Conservation (phyloP, 1,140 invertebrate genomes). For the Nymphalis io region DNA sequence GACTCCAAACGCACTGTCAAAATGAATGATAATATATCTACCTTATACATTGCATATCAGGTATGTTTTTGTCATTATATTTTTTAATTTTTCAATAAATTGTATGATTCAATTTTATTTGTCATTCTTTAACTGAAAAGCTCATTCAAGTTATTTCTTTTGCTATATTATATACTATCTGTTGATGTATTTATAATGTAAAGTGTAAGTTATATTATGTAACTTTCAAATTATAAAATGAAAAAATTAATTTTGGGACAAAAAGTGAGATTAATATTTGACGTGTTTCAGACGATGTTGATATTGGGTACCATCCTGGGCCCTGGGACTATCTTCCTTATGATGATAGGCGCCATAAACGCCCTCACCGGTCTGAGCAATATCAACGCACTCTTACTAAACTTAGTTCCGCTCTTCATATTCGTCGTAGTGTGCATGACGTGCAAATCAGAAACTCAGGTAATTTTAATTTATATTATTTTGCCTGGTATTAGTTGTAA, state of each 20-base stretch:
- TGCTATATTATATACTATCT: too few relatives aligned
- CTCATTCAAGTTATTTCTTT: too few relatives aligned
- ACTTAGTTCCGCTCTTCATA: constrained; percentile 89
- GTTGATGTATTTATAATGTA: too few relatives aligned
- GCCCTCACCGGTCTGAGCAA: constrained; percentile 93
- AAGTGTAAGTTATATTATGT: too few relatives aligned
- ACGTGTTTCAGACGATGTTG: constrained; percentile 83
- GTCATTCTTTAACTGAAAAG: too few relatives aligned
- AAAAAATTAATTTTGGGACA: not conserved
- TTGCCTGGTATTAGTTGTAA: too few relatives aligned
- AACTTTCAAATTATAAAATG: not conserved
- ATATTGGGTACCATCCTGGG: constrained; percentile 94
- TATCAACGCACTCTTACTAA: constrained; percentile 91
- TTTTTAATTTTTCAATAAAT: not conserved
- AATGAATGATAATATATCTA: constrained; percentile 97
- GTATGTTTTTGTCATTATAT: constrained; percentile 57
- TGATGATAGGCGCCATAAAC: constrained; percentile 97
- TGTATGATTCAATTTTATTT: too few relatives aligned
- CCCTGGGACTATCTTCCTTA: constrained; percentile 95
- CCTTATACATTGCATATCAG: constrained; percentile 96
- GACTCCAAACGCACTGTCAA: constrained; percentile 94
- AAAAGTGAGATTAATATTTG: not conserved
- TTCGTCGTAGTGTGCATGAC: constrained; percentile 96
- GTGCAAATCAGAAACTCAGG: constrained; percentile 94
- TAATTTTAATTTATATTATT: constrained; percentile 57